Evolutionary conservation across 30 jellyfish, hydroid and myxozoan genomes (phyloP), one percentile per base, ranked within the genome.

Genomic region (Chrysaora quinquecirrha): DNA sequence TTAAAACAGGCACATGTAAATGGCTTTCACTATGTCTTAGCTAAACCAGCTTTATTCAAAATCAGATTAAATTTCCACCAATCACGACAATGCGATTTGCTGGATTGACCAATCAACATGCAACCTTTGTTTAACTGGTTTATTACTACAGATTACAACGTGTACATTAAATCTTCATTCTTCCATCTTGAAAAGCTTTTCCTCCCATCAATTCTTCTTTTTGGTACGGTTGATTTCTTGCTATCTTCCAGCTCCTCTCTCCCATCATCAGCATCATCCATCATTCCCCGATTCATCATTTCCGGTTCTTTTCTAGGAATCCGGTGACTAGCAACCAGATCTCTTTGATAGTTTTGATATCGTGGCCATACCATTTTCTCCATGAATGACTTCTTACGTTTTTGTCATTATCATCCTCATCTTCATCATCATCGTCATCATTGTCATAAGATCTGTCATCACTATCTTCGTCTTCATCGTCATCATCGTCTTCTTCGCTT

Each of bases 241-340:
- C 78, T 72, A 63, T 84, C 95, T 63, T 84, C 95, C 67, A 84
- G 33, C 62, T 84, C 95, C 34, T 84, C 95, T 61, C 93, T 50
- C 69, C 24, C 83, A 22, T 31, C 92, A 34, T 69, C 56, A 18
- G 49, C 78, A 9, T 33, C 65, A 29, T 19, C 65, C 92, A 82
- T 65, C 85, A 65, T 75, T 4, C 84, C 87, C 18, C 60, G 34
- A 70, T 68, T 43, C 84, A 80, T 78, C 71, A 66, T 22, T 9
- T 80, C 64, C 66, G 66, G 75, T 33, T 49, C 47, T 29, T 29
- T 64, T 18, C 62, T 29, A 64, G 22, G 76, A 27, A 6, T 23
- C 11, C 58, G 12, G 76, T 20, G 54, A 63, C 70, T 64, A 10
- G 48, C 30, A 16, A 82, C 73, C 66, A 34, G 65, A 56, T 82